Conservation (phyloP, 2,797 vertebrate species). For the Cryptoprocta ferox region DNA sequence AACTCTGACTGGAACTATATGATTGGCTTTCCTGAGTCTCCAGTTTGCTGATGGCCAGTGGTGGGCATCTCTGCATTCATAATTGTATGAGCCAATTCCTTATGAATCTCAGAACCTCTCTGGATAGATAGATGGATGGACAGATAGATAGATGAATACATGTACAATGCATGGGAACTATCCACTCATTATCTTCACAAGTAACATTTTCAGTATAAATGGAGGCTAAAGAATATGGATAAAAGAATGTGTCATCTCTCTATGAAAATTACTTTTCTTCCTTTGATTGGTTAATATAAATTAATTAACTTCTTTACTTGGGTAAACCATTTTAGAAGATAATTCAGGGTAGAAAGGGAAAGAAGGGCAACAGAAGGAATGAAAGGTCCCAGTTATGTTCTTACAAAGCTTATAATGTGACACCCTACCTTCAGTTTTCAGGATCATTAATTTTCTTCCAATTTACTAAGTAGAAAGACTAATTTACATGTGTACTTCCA, state of each 20-base stretch:
- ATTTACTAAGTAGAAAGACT: constrained; percentile 2
- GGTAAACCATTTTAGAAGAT: neutral
- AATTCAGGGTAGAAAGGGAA: neutral
- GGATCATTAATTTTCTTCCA: constrained; percentile 32
- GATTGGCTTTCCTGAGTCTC: neutral
- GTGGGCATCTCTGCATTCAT: neutral
- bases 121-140: no score
- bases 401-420: neutral
- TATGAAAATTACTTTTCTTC: constrained; percentile 20
- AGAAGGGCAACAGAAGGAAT: neutral
- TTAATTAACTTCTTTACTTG: constrained; percentile 39
- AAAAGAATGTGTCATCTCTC: neutral
- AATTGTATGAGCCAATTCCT: neutral
- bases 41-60: neutral
- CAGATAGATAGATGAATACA: neutral
- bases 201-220: neutral
- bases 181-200: neutral
- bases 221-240: neutral
- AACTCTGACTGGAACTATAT: neutral
- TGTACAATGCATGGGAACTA: neutral
- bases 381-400: neutral
- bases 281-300: constrained; percentile 41
- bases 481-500: neutral
- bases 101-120: neutral
- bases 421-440: neutral